These are phyloP conservation scores for Hiodon tergisus DNA, from an alignment of 2,113 vertebrate genomes.

Conservation along the genomic window DNA sequence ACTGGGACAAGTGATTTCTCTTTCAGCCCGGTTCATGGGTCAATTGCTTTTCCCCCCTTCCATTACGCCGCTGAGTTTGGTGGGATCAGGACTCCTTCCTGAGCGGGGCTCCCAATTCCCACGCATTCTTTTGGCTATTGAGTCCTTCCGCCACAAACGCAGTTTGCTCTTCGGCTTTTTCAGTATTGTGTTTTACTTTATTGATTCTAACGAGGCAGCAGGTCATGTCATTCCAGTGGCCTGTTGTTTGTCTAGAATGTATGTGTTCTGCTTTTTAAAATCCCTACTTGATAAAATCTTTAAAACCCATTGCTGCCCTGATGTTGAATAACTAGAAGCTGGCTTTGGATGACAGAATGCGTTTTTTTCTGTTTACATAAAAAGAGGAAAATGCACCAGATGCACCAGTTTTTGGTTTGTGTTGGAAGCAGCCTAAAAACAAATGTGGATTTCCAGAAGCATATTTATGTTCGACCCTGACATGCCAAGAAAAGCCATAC, in stretches of 20 bases:
- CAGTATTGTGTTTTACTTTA: slow-evolving; percentile 58
- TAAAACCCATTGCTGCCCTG: slow-evolving; percentile 46
- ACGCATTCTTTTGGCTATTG: slow-evolving; percentile 51
- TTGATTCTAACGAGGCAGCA: slow-evolving; percentile 57
- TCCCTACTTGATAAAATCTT: slow-evolving; percentile 56
- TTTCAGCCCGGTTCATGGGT: slow-evolving; percentile 61
- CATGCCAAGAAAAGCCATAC: no score
- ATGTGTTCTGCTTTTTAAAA: slow-evolving; percentile 50
- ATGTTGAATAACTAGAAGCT: slow-evolving; percentile 59
- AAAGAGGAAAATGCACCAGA: no score
- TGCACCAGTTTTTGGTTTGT: no score
- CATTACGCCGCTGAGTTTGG: slow-evolving; percentile 52
- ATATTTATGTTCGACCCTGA: no score
- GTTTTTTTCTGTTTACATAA: slow-evolving; percentile 28
- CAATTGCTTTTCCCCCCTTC: slow-evolving; percentile 55
- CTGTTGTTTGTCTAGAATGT: slow-evolving; percentile 53
- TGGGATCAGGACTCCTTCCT: slow-evolving; percentile 49
- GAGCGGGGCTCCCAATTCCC: slow-evolving; percentile 55
- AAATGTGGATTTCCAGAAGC: no score
- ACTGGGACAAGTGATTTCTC: slow-evolving; percentile 55
- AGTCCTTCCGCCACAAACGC: slow-evolving; percentile 44
- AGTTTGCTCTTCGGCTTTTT: slow-evolving; percentile 56
- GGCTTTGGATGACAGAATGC: slow-evolving; percentile 48
- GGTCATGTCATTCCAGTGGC: slow-evolving; percentile 52
- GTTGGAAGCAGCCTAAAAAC: no score